These are phyloP conservation scores for Drosophila aff. DNA, from an alignment of 1,140 invertebrate genomes.

Conservation along the genomic window DNA sequence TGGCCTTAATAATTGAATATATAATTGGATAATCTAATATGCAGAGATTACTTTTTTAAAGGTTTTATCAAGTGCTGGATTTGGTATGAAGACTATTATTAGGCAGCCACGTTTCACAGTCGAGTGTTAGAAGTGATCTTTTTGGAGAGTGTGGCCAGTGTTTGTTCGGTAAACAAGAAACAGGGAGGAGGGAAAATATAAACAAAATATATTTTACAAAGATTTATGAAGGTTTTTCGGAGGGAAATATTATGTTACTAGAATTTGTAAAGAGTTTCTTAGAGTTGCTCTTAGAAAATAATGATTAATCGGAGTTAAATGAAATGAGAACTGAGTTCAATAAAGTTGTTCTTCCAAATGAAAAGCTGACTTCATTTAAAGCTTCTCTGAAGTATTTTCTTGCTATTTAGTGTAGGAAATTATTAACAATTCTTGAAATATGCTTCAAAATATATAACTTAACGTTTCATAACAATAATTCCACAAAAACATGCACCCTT, in stretches of 20 bases:
- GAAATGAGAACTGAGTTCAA: neutral
- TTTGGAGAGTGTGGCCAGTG: conserved; percentile 11
- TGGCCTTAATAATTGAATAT: conserved; percentile 2
- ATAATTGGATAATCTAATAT: neutral
- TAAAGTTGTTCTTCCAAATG: neutral
- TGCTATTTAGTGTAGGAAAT: neutral
- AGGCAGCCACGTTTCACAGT: conserved; percentile 52
- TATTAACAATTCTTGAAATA: neutral
- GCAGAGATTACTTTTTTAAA: neutral
- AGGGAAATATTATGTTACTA: neutral
- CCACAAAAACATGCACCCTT: neutral
- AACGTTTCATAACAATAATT: too few relatives aligned
- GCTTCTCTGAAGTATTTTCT: neutral
- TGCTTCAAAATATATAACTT: too few relatives aligned
- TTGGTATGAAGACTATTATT: conserved; percentile 41
- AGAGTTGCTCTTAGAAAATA: neutral
- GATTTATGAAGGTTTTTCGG: neutral
- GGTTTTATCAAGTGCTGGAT: conserved; percentile 10
- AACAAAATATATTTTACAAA: too few relatives aligned
- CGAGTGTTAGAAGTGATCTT: conserved; percentile 38
- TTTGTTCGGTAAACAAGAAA: conserved; percentile 1
- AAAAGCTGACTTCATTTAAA: neutral
- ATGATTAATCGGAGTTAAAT: too few relatives aligned
- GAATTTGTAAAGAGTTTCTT: neutral
- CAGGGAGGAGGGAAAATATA: conserved; percentile 8